Evolutionary conservation across 1,140 invertebrate species (phyloP).

Genomic region (Pogonomyrmex barbatus): DNA sequence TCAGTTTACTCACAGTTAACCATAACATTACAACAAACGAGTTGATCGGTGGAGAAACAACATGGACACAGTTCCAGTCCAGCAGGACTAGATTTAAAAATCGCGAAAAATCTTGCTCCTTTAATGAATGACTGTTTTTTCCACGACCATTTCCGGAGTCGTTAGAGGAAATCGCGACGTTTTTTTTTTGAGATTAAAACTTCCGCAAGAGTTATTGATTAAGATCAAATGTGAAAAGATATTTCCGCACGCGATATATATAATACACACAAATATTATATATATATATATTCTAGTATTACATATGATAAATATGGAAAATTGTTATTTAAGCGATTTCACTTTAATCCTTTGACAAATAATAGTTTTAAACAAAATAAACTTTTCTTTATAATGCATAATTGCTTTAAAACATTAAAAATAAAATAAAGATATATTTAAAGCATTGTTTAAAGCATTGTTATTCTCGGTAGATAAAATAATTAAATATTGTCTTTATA

Average conservation of each 20-base stretch:
- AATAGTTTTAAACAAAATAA: background rate
- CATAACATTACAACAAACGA: constrained; percentile 33
- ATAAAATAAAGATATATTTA: background rate
- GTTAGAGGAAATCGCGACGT: constrained; percentile 2
- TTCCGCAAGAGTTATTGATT: background rate
- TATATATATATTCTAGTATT: background rate
- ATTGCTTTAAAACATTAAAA: background rate
- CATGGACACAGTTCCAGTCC: background rate
- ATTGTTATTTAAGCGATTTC: background rate
- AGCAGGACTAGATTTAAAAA: constrained; percentile 20
- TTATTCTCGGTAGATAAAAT: background rate
- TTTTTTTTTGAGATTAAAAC: constrained; percentile 26
- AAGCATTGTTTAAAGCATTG: background rate
- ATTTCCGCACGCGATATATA: background rate
- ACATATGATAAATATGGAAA: background rate
- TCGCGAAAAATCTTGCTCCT: constrained; percentile 25
- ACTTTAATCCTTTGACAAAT: background rate
- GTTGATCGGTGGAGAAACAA: constrained; percentile 11
- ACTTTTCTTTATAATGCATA: background rate
- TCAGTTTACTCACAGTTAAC: constrained; percentile 44
- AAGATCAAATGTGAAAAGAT: background rate
- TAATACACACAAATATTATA: background rate
- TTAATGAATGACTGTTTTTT: constrained; percentile 22
- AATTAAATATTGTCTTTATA: background rate
- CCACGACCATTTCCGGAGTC: background rate